A percentile compares a stretch with the other conserved stretches of the same genome.
These are phyloP conservation scores for Himalopsyche tibetana DNA, from an alignment of 2,888 invertebrate species.

Conservation along the genomic window DNA sequence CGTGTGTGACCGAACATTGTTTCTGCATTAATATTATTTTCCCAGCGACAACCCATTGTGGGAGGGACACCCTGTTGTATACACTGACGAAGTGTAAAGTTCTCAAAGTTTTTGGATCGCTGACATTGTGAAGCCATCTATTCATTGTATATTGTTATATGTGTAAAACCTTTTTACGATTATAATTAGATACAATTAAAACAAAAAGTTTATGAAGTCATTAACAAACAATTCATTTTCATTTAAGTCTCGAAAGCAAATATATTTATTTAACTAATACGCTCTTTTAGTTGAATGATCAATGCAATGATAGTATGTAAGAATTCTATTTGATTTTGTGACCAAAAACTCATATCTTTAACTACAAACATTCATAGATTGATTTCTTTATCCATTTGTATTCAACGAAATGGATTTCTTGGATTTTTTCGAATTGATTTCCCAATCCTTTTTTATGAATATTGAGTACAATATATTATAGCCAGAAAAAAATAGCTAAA, in stretches of 20 bases:
- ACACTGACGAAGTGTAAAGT: conserved; percentile 55
- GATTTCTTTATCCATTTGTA: too few relatives aligned
- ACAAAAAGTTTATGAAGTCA: too few relatives aligned
- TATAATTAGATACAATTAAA: not conserved
- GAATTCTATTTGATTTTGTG: not conserved
- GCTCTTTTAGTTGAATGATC: too few relatives aligned
- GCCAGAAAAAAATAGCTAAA: too few relatives aligned
- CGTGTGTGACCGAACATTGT: conserved; percentile 65
- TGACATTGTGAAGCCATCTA: conserved; percentile 26
- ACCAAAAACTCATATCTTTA: too few relatives aligned
- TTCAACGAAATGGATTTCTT: too few relatives aligned
- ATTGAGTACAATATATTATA: too few relatives aligned
- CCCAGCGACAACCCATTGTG: conserved; percentile 53
- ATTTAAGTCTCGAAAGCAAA: not conserved
- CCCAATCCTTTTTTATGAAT: too few relatives aligned
- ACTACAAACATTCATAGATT: too few relatives aligned
- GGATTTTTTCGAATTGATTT: too few relatives aligned
- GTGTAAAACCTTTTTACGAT: not conserved
- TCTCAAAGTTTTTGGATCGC: conserved; percentile 38
- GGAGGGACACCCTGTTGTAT: conserved; percentile 44
- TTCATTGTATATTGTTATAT: conserved; percentile 44
- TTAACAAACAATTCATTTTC: too few relatives aligned
- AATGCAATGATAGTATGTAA: conserved; percentile 9
- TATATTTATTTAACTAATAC: too few relatives aligned
- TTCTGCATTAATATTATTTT: conserved; percentile 64